Evolutionary conservation across 2,113 vertebrate genomes (phyloP).

Genomic region (Glareola pratincola): DNA sequence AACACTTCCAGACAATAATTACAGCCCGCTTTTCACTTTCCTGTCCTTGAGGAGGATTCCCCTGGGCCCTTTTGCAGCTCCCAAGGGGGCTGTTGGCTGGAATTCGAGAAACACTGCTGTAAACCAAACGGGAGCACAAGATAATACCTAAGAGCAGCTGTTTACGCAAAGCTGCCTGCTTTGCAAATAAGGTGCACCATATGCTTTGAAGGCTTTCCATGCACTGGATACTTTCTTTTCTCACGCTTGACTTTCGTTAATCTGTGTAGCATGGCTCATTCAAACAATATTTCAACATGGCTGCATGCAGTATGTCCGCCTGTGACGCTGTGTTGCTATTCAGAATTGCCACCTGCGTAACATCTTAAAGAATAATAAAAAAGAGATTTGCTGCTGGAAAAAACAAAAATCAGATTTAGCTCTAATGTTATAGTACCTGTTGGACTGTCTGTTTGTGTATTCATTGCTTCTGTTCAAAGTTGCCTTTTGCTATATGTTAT

Average conservation of each 20-base stretch:
- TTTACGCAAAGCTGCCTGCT: constrained; percentile 36
- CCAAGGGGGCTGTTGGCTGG: neutral
- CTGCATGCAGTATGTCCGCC: constrained; percentile 55
- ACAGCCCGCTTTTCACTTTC: neutral
- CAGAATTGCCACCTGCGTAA: constrained; percentile 23
- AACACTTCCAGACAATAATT: neutral
- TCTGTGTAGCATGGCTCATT: neutral
- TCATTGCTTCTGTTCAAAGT: constrained; percentile 9
- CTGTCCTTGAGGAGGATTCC: neutral
- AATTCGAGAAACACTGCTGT: constrained; percentile 23
- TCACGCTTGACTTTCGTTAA: neutral
- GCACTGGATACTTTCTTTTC: constrained; percentile 33
- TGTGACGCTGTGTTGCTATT: constrained; percentile 24
- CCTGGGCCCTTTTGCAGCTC: neutral
- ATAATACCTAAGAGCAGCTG: neutral
- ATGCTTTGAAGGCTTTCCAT: constrained; percentile 49
- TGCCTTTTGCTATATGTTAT: constrained; percentile 14
- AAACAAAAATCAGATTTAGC: neutral
- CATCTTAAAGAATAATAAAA: neutral
- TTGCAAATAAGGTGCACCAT: constrained; percentile 39
- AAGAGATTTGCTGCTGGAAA: neutral
- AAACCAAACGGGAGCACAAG: neutral
- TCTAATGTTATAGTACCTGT: neutral
- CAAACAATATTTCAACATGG: neutral
- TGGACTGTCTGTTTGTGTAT: neutral